Percentiles rank a stretch among this genome's conserved stretches.
Evolutionary conservation across 23 tunicate species (phyloP).

Genomic region (Halocynthia aurantium): DNA sequence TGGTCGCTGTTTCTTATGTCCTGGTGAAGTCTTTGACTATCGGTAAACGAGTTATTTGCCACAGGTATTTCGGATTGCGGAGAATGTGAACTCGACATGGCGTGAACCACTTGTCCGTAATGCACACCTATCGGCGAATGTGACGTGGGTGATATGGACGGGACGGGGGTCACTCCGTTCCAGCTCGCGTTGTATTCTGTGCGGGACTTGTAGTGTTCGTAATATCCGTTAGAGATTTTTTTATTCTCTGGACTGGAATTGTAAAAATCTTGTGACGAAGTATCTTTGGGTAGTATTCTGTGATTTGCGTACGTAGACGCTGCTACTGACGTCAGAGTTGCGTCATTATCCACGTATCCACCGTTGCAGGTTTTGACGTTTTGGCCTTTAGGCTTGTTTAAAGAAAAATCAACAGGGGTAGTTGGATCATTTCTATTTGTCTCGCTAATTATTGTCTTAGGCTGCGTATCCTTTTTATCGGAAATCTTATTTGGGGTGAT

Average conservation of each 20-base stretch:
- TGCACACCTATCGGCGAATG: background rate
- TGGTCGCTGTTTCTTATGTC: background rate
- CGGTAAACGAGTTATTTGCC: background rate
- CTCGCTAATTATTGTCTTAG: background rate
- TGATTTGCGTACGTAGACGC: conserved; percentile 9
- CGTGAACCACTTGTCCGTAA: background rate
- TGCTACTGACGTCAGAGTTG: conserved; percentile 6
- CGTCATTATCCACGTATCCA: conserved; percentile 11
- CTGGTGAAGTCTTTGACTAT: background rate
- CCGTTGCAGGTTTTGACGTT: background rate
- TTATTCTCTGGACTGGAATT: conserved; percentile 12
- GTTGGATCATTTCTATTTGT: background rate
- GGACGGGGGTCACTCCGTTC: background rate
- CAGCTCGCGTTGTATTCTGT: conserved; percentile 9
- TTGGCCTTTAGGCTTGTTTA: background rate
- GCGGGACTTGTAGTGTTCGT: conserved; percentile 5
- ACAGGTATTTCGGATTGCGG: conserved; percentile 13
- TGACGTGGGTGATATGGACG: conserved; percentile 7
- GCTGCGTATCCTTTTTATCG: background rate
- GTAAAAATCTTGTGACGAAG: conserved; percentile 5
- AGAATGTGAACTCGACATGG: background rate
- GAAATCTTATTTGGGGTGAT: background rate
- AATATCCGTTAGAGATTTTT: conserved; percentile 13
- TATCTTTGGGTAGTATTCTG: background rate
- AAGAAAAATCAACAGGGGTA: conserved; percentile 18